phyloP scores from a whole-genome alignment of 2,888 invertebrate species.

The Heliconius charithonia region DNA sequence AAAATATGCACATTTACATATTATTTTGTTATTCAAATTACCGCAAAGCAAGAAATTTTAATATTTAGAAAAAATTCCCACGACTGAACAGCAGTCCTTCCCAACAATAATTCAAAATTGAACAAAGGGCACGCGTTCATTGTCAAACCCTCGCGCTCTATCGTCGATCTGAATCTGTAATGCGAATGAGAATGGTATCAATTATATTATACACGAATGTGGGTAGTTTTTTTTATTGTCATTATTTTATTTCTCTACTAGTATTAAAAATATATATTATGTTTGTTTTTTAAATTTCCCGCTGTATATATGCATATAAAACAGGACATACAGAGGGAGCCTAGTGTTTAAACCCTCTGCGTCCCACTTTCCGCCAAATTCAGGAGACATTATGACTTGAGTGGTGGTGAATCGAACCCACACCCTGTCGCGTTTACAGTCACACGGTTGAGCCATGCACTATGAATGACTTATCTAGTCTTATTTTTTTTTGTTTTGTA shows the following conservation, averaged over 20 bases:
- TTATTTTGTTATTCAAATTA: background rate
- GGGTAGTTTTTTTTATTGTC: background rate
- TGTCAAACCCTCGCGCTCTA: slow-evolving; percentile 19
- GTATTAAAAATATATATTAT: background rate
- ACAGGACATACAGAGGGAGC: no score
- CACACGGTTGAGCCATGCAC: no score
- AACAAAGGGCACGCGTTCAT: slow-evolving; percentile 40
- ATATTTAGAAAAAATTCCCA: slow-evolving; percentile 19
- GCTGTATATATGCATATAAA: no score
- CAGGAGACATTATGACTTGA: no score
- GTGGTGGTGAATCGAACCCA: no score
- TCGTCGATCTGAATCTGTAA: slow-evolving; percentile 21
- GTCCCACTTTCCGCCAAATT: no score
- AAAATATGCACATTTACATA: background rate
- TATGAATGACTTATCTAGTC: no score
- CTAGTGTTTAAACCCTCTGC: no score
- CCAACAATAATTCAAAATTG: slow-evolving; percentile 21
- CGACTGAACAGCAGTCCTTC: slow-evolving; percentile 19
- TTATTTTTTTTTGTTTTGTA: no score
- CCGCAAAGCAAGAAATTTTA: background rate
- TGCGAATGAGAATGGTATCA: slow-evolving; percentile 17
- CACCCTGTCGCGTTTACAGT: no score
- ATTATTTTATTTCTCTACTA: background rate
- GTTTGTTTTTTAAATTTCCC: no score
- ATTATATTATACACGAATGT: slow-evolving; percentile 13